Base-by-base conservation (phyloP, 2,888 invertebrate species). In the Dasypogon diadema region DNA sequence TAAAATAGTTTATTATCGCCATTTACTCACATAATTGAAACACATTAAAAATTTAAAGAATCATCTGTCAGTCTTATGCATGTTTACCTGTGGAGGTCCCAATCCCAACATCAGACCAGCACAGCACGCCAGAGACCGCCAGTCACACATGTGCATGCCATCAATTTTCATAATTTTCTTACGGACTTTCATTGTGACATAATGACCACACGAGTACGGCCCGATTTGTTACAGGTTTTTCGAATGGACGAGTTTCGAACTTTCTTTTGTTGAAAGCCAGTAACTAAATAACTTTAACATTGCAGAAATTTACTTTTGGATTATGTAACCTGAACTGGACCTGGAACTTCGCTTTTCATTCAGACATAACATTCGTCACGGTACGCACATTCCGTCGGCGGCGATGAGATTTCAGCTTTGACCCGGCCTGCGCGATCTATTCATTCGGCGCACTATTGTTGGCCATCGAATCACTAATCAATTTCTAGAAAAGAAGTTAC, bases 201-300 rank as follows among this genome's bases (percentile, higher is more conserved):
- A 51, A 51, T 51, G 18, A 51, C 21, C 51, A 12, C 21, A 5
- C 51, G 51, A 51, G 16, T 51, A 21, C 51, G 6, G 51, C 16
- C 2, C 51, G 51, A 51, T 51, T 51, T 51, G 51, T 51, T 51
- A 51, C 51, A 21, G 51, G 51, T 51, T 51, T 51, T 21, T 51
- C 18, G 51, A 51, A 51, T 51, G 18, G 51, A 21, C 21, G 51
- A 16, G 14, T 51, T 51, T 51, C 51, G 21, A 51, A 51, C 51
- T 51, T 51, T 51, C 51, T 51, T 51, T 51, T 51, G 51, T 51
- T 51, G 51, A 51, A 16, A 16, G 51, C 16, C 21, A 21, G 51
- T 21, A 16, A 51, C 51, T 16, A 51, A 21, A 21, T 21, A 51
- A 51, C 51, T 51, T 21, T 51, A 51, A 6, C 18, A 21, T 51